Percentiles rank a stretch among this genome's conserved stretches.
phyloP scores from a whole-genome alignment of 2,113 vertebrate genomes.

The Aptenodytes forsteri region DNA sequence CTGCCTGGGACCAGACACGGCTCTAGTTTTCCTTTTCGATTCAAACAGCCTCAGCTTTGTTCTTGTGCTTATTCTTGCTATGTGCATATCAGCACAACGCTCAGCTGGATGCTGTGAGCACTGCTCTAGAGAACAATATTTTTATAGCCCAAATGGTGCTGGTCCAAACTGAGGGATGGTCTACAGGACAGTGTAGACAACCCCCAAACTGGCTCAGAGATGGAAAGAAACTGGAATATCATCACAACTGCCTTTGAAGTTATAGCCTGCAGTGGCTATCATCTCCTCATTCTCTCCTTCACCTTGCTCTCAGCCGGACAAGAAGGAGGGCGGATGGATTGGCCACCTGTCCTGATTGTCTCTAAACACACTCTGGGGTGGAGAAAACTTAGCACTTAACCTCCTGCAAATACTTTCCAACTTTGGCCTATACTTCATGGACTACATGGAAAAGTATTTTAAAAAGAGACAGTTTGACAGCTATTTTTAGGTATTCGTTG shows the following conservation, averaged over 20 bases:
- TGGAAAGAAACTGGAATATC: background rate
- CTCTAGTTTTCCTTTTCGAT: background rate
- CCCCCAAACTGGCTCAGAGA: background rate
- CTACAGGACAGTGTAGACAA: background rate
- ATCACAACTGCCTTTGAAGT: background rate
- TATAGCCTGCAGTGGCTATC: background rate
- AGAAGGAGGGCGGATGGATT: background rate
- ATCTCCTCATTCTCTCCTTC: background rate
- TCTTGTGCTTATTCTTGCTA: background rate
- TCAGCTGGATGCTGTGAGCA: background rate
- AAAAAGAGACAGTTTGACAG: background rate
- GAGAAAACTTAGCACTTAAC: constrained; percentile 56
- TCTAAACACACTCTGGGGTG: background rate
- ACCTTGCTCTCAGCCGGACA: background rate
- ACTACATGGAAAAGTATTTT: constrained; percentile 69
- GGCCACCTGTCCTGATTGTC: background rate
- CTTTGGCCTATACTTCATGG: background rate
- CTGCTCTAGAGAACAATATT: background rate
- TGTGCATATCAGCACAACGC: accelerated
- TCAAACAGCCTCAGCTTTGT: background rate
- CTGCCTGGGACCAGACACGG: background rate
- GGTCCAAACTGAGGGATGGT: background rate
- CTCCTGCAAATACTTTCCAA: background rate
- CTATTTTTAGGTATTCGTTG: constrained; percentile 57
- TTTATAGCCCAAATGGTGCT: background rate